Conservation (phyloP, 1,140 invertebrate species). For the Drosophila azteca region DNA sequence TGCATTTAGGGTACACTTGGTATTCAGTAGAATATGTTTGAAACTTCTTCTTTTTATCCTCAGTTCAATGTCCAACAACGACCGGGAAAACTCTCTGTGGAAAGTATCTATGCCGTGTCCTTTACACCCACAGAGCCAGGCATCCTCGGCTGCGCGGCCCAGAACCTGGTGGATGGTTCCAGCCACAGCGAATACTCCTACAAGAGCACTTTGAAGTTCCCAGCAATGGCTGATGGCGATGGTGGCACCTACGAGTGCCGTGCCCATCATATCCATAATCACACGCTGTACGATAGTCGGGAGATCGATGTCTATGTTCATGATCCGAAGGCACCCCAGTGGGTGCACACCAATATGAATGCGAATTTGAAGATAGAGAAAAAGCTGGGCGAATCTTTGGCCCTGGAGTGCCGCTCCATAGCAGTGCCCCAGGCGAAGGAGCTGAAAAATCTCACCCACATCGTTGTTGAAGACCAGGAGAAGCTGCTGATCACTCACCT, state of each 20-base stretch:
- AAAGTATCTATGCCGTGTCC: conserved; percentile 59
- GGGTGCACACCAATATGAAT: conserved; percentile 65
- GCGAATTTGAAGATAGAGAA: conserved; percentile 66
- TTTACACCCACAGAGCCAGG: conserved; percentile 75
- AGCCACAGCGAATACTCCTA: conserved; percentile 65
- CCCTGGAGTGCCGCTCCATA: conserved; percentile 77
- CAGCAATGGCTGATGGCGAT: conserved; percentile 54
- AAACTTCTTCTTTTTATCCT: background rate
- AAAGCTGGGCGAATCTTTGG: conserved; percentile 78
- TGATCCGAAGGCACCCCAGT: conserved; percentile 72
- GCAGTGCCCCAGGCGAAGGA: conserved; percentile 84
- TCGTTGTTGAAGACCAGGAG: conserved; percentile 83
- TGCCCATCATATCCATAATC: conserved; percentile 47
- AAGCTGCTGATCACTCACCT: conserved; percentile 73
- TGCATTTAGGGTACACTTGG: conserved; percentile 12
- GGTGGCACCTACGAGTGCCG: conserved; percentile 75
- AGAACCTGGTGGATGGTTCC: conserved; percentile 56
- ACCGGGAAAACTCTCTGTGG: conserved; percentile 50
- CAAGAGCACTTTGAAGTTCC: conserved; percentile 60
- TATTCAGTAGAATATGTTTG: background rate
- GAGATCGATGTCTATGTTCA: conserved; percentile 62
- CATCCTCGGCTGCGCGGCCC: conserved; percentile 74
- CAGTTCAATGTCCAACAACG: conserved; percentile 51
- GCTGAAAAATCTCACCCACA: conserved; percentile 78
- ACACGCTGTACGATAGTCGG: conserved; percentile 45